Base-by-base conservation (phyloP, 23 tunicate genomes). In the Ciona savignyi region DNA sequence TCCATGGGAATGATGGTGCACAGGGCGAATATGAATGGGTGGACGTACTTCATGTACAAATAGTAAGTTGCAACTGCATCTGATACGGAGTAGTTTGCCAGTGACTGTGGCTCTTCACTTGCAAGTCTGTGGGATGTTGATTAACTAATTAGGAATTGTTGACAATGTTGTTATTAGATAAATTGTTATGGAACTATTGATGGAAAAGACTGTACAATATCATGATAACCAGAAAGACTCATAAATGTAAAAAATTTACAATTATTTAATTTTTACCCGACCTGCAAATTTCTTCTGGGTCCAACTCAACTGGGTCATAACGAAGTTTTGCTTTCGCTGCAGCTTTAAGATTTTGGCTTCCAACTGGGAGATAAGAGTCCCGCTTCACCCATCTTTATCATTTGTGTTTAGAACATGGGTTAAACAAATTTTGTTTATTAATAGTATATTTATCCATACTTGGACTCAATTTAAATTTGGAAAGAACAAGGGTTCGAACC, bases 311-410 rank as follows among this genome's bases (percentile, higher is more conserved):
- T 0, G 98, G 98, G 67, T 93, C 98, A 66, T 86, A 93, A 60
- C 93, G 71, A 22, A 93, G 74, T 51, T 93, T 93, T 22, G 98
- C 98, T 70, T 93, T 93, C 35, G 98, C 98, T 4, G 98, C 98
- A 21, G 98, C 98, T 60, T 93, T 93, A 32, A 93, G 30, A 68
- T 78, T 82, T 72, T 93, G 98, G 62, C 85, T 77, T 32, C 98
- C 98, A 51, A 93, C 91, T 0, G 98, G 98, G n/a, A 93, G 65
- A 70, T 93, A 93, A 64, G 95, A 87, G 75, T 93, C 98, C 3
- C 98, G 88, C 66, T 93, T 93, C 70, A 93, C 98, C 98, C 98
- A 93, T 76, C 93, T 86, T n/a, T n/a, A n/a, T n/a, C n/a, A n/a
- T n/a, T n/a, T n/a, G n/a, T n/a, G n/a, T n/a, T n/a, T n/a, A n/a